phyloP scores from a whole-genome alignment of 2,797 vertebrate species.

The Artibeus lituratus region DNA sequence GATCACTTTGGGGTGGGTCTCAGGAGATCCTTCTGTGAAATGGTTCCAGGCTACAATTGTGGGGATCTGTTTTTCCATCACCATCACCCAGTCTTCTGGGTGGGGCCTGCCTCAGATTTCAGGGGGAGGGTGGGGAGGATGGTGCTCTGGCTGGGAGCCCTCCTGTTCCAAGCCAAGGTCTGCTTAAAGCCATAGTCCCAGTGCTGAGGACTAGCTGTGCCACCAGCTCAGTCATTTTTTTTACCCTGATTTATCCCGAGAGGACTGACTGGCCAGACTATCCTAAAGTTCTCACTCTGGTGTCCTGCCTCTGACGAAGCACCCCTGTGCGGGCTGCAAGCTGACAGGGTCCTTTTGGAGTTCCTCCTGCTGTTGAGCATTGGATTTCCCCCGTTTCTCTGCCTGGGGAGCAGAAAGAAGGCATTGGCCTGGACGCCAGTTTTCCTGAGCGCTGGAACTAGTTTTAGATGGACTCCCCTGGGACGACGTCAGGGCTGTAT shows the following conservation, averaged over 20 bases:
- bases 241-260: not conserved
- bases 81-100: constrained; percentile 65
- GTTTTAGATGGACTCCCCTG: constrained; percentile 33
- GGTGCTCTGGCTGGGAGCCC: constrained; percentile 53
- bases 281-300: not conserved
- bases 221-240: not conserved
- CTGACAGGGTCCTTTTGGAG: constrained; percentile 1
- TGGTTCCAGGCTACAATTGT: constrained; percentile 29
- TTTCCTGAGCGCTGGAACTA: constrained; percentile 11
- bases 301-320: constrained; percentile 26
- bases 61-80: constrained; percentile 71
- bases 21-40: constrained; percentile 53
- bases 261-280: not conserved
- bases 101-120: constrained; percentile 69
- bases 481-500: not conserved
- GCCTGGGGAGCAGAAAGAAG: not conserved
- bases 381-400: constrained; percentile 20
- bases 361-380: not conserved
- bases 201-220: not conserved
- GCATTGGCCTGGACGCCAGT: not conserved
- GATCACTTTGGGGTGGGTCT: constrained; percentile 6
- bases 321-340: not conserved
- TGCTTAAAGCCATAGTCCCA: constrained; percentile 63
- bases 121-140: constrained; percentile 60
- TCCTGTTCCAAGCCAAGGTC: constrained; percentile 38